Evolutionary conservation across 1,140 invertebrate genomes (phyloP), one percentile per base, ranked within the genome.

Genomic region (Cydia splendana): DNA sequence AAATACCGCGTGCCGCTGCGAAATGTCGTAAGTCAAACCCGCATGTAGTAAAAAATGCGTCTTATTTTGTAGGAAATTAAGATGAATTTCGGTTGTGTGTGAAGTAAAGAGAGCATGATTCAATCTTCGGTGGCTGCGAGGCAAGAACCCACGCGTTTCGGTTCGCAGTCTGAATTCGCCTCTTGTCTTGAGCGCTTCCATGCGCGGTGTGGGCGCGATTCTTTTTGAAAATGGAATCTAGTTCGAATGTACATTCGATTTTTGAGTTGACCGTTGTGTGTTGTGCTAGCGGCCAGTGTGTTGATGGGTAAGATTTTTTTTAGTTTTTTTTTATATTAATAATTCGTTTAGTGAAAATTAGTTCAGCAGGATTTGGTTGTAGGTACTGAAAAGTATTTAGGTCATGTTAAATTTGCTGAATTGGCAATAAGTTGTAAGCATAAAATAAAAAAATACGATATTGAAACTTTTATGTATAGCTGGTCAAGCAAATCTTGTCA

Each of bases 141-240:
- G 80, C 77, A 76, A 76, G 75, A 87, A 78, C 90, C 90, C 90
- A 92, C 90, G 88, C 90, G 81, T 85, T 88, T 89, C 86, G 81
- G 84, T 89, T 88, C 86, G 82, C 75, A 71, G 67, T 81, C 84
- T 83, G 81, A 83, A 86, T 80, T 85, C 79, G 76, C 77, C 45
- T 79, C 82, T 84, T 88, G 84, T 88, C 84, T 79, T 75, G 77
- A 84, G 79, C 82, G 78, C 84, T 84, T 83, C 87, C 87, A 86
- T 90, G 79, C 69, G 76, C 76, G 69, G 78, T 51, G 84, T 81
- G 82, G 86, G 85, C 90, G 85, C 88, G 90, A 87, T 78, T 79
- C 73, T 78, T 75, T 82, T 82, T 77, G 76, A 83, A 85, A 84
- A 75, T 80, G 82, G 79, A 82, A 82, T 80, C 74, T 79, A 75